A percentile compares a stretch with the other conserved stretches of the same genome.
phyloP scores from a whole-genome alignment of 2,888 invertebrate species.

The Phymatocera aterrima region DNA sequence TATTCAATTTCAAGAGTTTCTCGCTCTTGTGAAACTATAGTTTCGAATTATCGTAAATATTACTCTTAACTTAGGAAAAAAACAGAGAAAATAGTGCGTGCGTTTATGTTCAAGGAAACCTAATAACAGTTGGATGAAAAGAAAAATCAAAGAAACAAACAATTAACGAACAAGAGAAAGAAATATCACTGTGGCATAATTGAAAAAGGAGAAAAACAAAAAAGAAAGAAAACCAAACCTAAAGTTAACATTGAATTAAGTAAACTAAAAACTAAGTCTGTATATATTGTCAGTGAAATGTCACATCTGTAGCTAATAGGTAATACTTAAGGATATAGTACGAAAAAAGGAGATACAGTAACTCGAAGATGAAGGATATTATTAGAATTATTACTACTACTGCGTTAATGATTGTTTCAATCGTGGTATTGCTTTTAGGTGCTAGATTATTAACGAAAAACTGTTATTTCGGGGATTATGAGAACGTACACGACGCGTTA shows the following conservation, averaged over 20 bases:
- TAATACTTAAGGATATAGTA: constrained; percentile 40
- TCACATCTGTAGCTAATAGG: constrained; percentile 42
- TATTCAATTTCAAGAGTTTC: neutral
- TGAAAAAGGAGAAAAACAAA: too few relatives aligned
- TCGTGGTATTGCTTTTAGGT: neutral
- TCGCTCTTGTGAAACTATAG: neutral
- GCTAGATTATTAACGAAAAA: neutral
- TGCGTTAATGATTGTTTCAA: neutral
- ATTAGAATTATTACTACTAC: too few relatives aligned
- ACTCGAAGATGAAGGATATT: neutral
- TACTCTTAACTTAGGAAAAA: constrained; percentile 19
- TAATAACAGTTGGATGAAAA: neutral
- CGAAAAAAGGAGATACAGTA: neutral
- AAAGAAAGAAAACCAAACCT: constrained; percentile 19
- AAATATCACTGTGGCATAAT: constrained; percentile 12
- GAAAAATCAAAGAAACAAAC: neutral
- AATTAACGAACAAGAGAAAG: neutral
- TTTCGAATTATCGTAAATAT: neutral
- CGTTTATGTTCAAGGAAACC: neutral
- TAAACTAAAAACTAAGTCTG: constrained; percentile 45
- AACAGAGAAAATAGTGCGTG: neutral
- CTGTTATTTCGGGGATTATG: neutral
- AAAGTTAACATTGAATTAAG: constrained; percentile 40
- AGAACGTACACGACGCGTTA: neutral
- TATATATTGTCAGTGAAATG: constrained; percentile 48